Conservation (phyloP, 2,113 vertebrate species). For the Oreochromis aureus region DNA sequence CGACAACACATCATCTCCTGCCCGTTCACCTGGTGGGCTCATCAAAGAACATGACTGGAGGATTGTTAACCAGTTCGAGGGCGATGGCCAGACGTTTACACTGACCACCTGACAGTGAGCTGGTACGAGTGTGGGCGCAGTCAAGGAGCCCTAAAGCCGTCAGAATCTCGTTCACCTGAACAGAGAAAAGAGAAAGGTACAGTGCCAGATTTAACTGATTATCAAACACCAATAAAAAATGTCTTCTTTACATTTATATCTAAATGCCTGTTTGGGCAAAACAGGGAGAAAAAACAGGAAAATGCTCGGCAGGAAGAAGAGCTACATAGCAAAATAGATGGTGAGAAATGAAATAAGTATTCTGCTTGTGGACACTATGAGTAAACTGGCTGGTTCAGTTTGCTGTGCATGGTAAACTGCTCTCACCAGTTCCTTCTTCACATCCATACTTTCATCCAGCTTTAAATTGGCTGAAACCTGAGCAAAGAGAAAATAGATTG, state of each 20-base stretch:
- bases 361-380: not conserved
- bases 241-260: not conserved
- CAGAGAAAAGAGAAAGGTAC: not conserved
- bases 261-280: not conserved
- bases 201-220: not conserved
- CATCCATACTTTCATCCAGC: constrained; percentile 86
- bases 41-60: constrained; percentile 97
- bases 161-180: constrained; percentile 92
- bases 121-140: constrained; percentile 87
- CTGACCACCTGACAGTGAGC: constrained; percentile 87
- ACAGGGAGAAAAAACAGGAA: not conserved
- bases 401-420: not conserved
- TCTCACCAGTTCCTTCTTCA: constrained; percentile 93
- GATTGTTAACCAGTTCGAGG: constrained; percentile 95
- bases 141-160: constrained; percentile 89
- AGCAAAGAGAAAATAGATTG: not conserved
- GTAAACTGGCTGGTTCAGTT: not conserved
- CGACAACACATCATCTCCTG: not conserved
- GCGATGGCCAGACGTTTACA: constrained; percentile 94
- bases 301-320: not conserved
- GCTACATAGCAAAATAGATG: not conserved
- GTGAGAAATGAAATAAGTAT: not conserved
- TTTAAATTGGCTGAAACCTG: constrained; percentile 96
- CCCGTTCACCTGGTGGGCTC: constrained; percentile 89
- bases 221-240: not conserved